Base-by-base conservation (phyloP, 2,888 invertebrate species). In the Acleris holmiana region DNA sequence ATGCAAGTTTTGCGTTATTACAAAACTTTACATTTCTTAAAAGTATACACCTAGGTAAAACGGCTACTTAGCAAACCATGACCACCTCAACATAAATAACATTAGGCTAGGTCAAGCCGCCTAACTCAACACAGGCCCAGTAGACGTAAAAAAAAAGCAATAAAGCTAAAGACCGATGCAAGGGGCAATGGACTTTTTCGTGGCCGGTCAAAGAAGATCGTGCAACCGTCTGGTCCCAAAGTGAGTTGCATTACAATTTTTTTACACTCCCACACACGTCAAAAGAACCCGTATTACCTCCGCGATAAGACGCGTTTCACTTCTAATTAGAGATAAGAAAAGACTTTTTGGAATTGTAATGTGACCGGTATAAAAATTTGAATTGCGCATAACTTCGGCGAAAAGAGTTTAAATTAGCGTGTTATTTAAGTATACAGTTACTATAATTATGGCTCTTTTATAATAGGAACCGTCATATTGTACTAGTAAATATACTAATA, bases 81-180 rank as follows among this genome's bases (percentile, higher is more conserved):
- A 41, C 63, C 72, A 68, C 77, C 74, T 75, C 79, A 91, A 89
- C 77, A 80, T 82, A 84, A 82, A 85, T 85, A 78, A 79, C 79
- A 86, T 89, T 92, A 88, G 84, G 84, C 86, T 89, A 92, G 92
- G 92, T 92, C 92, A 89, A 82, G 91, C 75, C 80, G 83, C 85
- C 87, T 90, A 89, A 91, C 83, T 73, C 84, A 82, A 79, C 79
- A 71, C 77, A 82, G 85, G 89, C 88, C 86, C 85, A 77, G 76
- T 76, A 73, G 78, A 66, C 76, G 76, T 77, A 76, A 79, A 82
- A 83, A 79, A 82, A 73, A 75, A 74, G 78, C 75, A 80, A 84
- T 82, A 82, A 83, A 77, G 69, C 76, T 74, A 79, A 80, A 68
- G 73, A 69, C 73, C 73, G 73, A 76, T 73, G 77, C 68, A 66